Percentiles rank a stretch among this genome's conserved stretches.
phyloP scores from a whole-genome alignment of 2,113 vertebrate genomes.

The Orcinus orca region DNA sequence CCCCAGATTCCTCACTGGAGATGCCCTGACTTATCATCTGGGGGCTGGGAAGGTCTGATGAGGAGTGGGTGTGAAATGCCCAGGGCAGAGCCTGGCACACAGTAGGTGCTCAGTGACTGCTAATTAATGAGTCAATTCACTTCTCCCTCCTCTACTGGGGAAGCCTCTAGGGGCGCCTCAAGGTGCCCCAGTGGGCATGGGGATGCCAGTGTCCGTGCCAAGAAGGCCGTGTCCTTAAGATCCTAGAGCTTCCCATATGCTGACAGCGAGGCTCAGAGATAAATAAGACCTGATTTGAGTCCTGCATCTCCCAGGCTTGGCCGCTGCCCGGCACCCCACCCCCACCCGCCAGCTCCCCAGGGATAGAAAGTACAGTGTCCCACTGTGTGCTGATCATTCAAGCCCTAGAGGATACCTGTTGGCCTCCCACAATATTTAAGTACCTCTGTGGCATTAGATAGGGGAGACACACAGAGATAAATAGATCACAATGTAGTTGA shows the following conservation, averaged over 20 bases:
- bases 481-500: too few species aligned
- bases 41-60: not conserved
- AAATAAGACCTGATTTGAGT: not conserved
- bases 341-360: not conserved
- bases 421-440: not conserved
- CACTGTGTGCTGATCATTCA: not conserved
- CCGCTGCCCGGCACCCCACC: not conserved
- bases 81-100: too few species aligned
- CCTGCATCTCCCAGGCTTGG: not conserved
- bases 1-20: not conserved
- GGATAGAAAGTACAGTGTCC: not conserved
- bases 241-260: rapidly evolving
- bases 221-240: too few species aligned
- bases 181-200: too few species aligned
- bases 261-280: not conserved
- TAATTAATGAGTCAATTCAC: not conserved
- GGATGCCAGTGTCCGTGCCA: not conserved
- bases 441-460: not conserved
- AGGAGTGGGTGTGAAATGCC: not conserved
- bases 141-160: not conserved
- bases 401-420: not conserved
- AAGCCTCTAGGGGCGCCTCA: not conserved
- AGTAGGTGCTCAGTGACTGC: too few species aligned
- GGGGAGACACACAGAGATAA: not conserved
- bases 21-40: not conserved